Evolutionary conservation across 2,113 vertebrate genomes (phyloP), one percentile per base, ranked within the genome.

Genomic region (Sorex fumeus): DNA sequence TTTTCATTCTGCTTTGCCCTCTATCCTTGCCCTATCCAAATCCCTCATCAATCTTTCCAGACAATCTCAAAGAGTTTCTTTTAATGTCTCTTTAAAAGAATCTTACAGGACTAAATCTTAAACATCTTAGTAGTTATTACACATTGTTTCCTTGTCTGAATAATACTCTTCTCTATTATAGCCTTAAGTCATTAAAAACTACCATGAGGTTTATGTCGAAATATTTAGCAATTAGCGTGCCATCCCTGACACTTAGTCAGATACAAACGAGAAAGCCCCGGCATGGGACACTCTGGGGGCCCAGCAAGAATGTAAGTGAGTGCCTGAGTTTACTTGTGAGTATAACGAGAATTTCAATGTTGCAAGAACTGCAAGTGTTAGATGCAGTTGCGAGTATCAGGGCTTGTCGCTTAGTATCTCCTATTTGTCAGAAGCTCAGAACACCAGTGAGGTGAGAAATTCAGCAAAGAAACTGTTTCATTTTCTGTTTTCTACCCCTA

Each of bases 71-170:
- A 30, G 47, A 34, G 23, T 60, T 0, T 86, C 11, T 15, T 89
- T 66, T 82, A 25, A 25, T 47, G 16, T 81, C 8, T 60, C 43
- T 71, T 77, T 21, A 43, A 88, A 72, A 82, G 4, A 40, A 62
- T 5, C 21, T 77, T 9, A 90, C 11, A 50, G 16, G 30, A 28
- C 34, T 64, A 74, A 74, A 18, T 79, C 19, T 77, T 25, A 81
- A 94, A 50, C 12, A 89, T 80, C 36, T 84, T 70, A 79, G 82
- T 25, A 60, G 27, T 53, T 89, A 82, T 53, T 89, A 82, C 3
- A 91, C 5, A 76, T 78, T 91, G 40, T 81, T 94, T 87, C 34
- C 85, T 74, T n/a, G 75, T 64, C 32, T 86, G 53, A 77, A 79
- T 79, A 9, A 87, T 74, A 76, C 62, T 76, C 21, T 89, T 11